Percentiles rank a stretch among this genome's conserved stretches.
Conservation (phyloP, 2,888 invertebrate species). For the Omphaloscelis lunosa region DNA sequence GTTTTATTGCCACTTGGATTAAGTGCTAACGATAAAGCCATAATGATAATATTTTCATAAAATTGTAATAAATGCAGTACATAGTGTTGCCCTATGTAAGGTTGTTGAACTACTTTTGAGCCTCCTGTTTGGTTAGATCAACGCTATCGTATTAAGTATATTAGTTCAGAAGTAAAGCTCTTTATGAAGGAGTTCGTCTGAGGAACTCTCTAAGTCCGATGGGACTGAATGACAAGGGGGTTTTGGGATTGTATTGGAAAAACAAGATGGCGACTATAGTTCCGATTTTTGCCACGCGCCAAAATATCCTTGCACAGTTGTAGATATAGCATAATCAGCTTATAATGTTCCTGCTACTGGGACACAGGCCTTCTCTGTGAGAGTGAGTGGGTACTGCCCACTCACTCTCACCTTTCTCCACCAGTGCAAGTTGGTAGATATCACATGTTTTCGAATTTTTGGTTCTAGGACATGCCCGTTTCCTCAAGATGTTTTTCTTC, state of each 20-base stretch:
- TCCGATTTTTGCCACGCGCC: neutral
- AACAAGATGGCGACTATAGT: too few relatives aligned
- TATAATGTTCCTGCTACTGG: too few relatives aligned
- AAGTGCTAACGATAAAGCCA: constrained; percentile 10
- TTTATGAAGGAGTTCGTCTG: neutral
- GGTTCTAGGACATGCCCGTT: too few relatives aligned
- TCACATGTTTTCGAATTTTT: too few relatives aligned
- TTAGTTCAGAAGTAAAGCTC: neutral
- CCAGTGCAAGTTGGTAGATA: too few relatives aligned
- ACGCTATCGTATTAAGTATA: neutral
- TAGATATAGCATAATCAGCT: constrained; percentile 67
- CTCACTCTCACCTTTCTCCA: too few relatives aligned
- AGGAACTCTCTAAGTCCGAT: too few relatives aligned
- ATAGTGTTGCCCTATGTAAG: neutral
- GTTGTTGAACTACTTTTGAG: constrained; percentile 14
- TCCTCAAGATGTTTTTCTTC: too few relatives aligned
- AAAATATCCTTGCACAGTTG: neutral
- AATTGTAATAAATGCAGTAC: neutral
- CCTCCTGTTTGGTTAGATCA: neutral
- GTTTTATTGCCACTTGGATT: constrained; percentile 46
- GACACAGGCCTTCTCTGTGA: too few relatives aligned
- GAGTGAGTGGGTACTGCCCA: too few relatives aligned
- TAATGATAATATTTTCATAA: constrained; percentile 7
- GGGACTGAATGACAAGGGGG: neutral
- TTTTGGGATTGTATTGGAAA: neutral